Base-by-base conservation (phyloP, 2,888 invertebrate genomes). In the Mythimna impura region DNA sequence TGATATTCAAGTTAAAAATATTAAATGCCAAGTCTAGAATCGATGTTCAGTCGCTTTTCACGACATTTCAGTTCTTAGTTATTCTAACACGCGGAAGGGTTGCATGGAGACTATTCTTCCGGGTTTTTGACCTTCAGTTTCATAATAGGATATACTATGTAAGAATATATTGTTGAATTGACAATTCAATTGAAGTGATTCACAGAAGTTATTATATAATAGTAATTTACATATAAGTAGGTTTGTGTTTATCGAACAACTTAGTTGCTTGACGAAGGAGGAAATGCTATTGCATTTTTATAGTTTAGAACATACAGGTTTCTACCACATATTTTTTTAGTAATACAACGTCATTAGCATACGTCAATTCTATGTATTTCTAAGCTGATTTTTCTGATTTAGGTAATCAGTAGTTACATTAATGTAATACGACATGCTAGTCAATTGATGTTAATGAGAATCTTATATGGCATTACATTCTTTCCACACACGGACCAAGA, bases 71-170 rank as follows among this genome's bases (percentile, higher is more conserved):
- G 75, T 66, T 75, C 57, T 73, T 61, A 63, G 71, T 69, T 77
- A 83, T 73, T 73, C 68, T 71, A 77, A 72, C 68, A 85, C 75
- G 82, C 84, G 86, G 83, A 86, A 84, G 76, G 85, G 86, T 86
- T 86, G 83, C 73, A 66, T 57, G 71, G 82, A 77, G 84, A 81
- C 80, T 78, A 84, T 87, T 88, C 89, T 91, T 91, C 91, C 91
- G 91, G 87, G 83, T 88, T 80, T 84, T 82, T 89, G 89, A 90
- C 91, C 91, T 91, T 91, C 88, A 87, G 76, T 83, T 81, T 81
- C 84, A 84, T 83, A 85, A 83, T 75, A 82, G 69, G 73, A 76
- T 80, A 78, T 80, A 83, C 76, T 78, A 85, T 74, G 76, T 76
- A 79, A 73, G 77, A 83, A 80, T 82, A 74, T 80, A 77, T 81